A percentile compares a stretch with the other conserved stretches of the same genome.
Evolutionary conservation across 2,797 vertebrate species (phyloP).

Genomic region (Phoxinus dragarum): DNA sequence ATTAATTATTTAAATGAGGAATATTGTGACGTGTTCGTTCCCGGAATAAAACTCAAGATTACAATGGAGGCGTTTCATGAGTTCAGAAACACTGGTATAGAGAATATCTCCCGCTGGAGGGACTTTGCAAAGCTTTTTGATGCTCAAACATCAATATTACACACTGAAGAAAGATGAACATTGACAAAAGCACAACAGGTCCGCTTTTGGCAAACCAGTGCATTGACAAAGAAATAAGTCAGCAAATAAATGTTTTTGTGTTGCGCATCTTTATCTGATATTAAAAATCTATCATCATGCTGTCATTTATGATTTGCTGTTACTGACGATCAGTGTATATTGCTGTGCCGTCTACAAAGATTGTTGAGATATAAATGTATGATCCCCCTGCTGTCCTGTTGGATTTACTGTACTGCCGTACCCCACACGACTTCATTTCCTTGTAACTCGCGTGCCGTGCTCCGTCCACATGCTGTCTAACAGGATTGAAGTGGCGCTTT

Average conservation of each 20-base stretch:
- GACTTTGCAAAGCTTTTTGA: too few species aligned
- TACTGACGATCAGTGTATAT: background rate
- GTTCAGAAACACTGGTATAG: background rate
- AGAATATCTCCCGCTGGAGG: too few species aligned
- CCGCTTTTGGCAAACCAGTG: background rate
- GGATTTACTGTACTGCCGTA: conserved; percentile 54
- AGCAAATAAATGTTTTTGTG: background rate
- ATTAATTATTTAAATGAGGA: background rate
- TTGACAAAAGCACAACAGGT: too few species aligned
- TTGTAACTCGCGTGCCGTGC: background rate
- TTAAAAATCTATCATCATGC: background rate
- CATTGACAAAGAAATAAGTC: background rate
- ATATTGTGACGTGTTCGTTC: background rate
- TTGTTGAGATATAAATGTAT: conserved; percentile 50
- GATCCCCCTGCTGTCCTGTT: conserved; percentile 60
- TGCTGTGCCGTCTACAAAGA: background rate
- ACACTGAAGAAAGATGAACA: background rate
- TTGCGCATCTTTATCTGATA: background rate
- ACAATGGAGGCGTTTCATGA: background rate
- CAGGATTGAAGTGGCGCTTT: conserved; percentile 21
- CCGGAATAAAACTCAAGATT: background rate
- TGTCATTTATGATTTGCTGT: background rate
- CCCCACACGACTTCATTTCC: background rate
- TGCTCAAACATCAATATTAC: background rate
- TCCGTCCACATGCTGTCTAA: background rate